Evolutionary conservation across 2,797 vertebrate species (phyloP), one percentile per base, ranked within the genome.

Genomic region (Gymnodraco acuticeps): DNA sequence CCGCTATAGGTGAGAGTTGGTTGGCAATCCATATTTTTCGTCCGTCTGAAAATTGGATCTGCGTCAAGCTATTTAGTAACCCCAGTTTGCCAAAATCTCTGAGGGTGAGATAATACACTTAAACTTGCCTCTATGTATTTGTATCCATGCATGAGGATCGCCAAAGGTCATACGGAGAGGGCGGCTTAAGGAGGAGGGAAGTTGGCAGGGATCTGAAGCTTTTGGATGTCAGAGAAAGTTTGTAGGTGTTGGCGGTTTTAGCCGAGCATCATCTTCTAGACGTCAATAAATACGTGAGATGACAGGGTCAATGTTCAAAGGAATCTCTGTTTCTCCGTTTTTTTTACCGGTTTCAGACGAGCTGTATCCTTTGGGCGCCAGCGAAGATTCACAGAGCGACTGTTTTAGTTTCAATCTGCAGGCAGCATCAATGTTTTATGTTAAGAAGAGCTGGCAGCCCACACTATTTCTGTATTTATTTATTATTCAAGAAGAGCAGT

Each of bases 401-500:
- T 27, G 13, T 63, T 70, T 64, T 55, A 77, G 73, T 60, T 80
- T 73, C 47, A 78, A 20, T 75, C 64, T 75, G 77, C 72, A 87
- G 82, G 73, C 67, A 1, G 27, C 75, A 75, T 86, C 71, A 65
- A 68, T 86, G 76, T 69, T 81, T 84, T 11, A 83, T 83, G 74
- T 54, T 73, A 65, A 78, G 67, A 67, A 68, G 42, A 59, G 66
- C 74, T 73, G 66, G 58, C 68, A 59, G 77, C 58, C 66, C 46
- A 72, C 64, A 52, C 45, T 75, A 13, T 73, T 63, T 68, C 67
- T 74, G 68, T 66, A 13, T 72, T 31, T 71, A 79, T 86, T 67
- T 43, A 84, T 81, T 77, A 78, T 86, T 84, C 71, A 87, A 42
- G 46, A 58, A 17, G 45, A 76, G 63, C 23, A 23, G 64, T 3